Evolutionary conservation across 1,140 invertebrate genomes (phyloP), one percentile per base, ranked within the genome.

Genomic region (Drosophila sproati): DNA sequence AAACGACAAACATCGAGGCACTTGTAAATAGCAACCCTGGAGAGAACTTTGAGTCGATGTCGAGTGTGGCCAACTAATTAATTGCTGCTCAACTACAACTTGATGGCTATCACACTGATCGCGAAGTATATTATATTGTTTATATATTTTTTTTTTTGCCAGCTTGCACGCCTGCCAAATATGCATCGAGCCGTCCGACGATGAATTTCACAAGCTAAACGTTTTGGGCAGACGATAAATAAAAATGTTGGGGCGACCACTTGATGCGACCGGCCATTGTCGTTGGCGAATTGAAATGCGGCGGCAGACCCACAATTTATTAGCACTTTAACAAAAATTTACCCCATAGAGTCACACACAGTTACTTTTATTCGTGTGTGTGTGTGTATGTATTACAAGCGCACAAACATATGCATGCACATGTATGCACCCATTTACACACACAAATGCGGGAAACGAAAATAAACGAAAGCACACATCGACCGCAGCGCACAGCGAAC

Each of bases 311-410:
- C 73, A 83, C 85, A 88, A 87, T 89, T 87, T 87, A 89, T 87
- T 87, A 87, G 85, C 83, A 87, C 83, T 87, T 87, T 78, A 88
- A 78, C 80, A 80, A 78, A 80, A 79, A 70, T 79, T 70, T 75
- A 74, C 60, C 76, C 83, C 83, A 80, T 78, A 73, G 66, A 87
- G 63, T 79, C 71, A 63, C 61, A 66, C 67, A 72, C 48, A 76
- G 48, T 61, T 63, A 57, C 35, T 20, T 20, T 2, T 20, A 20
- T 20, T 20, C 1, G 20, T 20, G 20, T 20, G 20, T 20, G 20
- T 51, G 62, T 57, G 43, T 45, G 39, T 61, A 68, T 29, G 43
- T 51, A 28, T 29, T 54, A 64, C 28, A 31, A 45, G 60, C 28
- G n/a, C 52, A 34, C 37, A 32, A 10, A 41, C 43, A 34, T 35